These are phyloP conservation scores for Lithobius niger DNA, from an alignment of 1,140 invertebrate species.

Conservation along the genomic window DNA sequence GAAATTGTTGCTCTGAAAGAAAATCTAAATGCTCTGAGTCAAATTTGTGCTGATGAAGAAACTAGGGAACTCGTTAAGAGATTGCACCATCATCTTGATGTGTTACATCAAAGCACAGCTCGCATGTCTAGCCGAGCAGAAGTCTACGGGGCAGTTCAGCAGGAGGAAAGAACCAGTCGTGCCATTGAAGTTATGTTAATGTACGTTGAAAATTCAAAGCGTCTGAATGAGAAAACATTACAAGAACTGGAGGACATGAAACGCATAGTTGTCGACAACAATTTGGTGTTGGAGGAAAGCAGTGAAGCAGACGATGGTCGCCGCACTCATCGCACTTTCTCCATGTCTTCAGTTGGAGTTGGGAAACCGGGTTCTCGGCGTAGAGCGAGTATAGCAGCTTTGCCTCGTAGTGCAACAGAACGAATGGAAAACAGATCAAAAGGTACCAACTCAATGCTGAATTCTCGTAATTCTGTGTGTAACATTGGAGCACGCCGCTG, in stretches of 20 bases:
- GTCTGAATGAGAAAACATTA: slow-evolving; percentile 32
- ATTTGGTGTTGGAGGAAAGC: neutral
- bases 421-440: too few relatives aligned
- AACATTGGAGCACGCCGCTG: too few relatives aligned
- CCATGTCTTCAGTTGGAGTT: neutral
- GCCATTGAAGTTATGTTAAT: slow-evolving; percentile 39
- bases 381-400: too few relatives aligned
- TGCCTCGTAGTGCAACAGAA: too few relatives aligned
- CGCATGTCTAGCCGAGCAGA: slow-evolving; percentile 35
- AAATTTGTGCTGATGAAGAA: slow-evolving; percentile 27
- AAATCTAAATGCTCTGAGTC: slow-evolving; percentile 28
- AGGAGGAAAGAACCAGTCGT: slow-evolving; percentile 36
- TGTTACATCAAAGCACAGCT: slow-evolving; percentile 31
- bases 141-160: slow-evolving; percentile 38
- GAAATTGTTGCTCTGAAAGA: slow-evolving; percentile 33
- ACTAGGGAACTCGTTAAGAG: slow-evolving; percentile 29
- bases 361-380: neutral
- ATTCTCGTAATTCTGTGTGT: too few relatives aligned
- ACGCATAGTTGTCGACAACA: neutral
- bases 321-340: neutral
- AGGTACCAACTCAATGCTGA: too few relatives aligned
- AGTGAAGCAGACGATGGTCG: slow-evolving; percentile 1
- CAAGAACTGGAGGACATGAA: slow-evolving; percentile 34
- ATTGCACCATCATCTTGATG: slow-evolving; percentile 32
- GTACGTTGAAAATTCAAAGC: slow-evolving; percentile 39